Evolutionary conservation across 1,140 invertebrate genomes (phyloP), one percentile per base, ranked within the genome.

Genomic region (Saccostrea cuccullata): DNA sequence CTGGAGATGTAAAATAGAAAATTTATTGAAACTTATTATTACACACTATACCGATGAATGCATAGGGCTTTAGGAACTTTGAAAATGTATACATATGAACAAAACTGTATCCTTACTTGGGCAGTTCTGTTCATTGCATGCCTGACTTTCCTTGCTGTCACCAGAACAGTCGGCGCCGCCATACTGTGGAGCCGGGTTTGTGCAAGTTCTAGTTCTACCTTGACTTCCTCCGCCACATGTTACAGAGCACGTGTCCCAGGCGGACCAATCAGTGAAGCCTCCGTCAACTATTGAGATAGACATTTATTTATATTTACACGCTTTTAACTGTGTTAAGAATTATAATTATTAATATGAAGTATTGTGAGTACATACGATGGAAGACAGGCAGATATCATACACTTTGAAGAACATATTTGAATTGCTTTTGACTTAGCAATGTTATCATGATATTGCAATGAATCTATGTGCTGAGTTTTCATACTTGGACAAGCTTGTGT

Each of bases 241-340:
- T 30, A 70, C 87, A 87, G 91, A 92, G 86, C 91, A 94, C 2
- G 85, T 67, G 13, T 85, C 70, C 93, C 93, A 94, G 12, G 82
- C 20, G 23, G 90, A 85, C 93, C 93, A 94, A 11, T 82, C 83
- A 64, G 58, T 20, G 58, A 64, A 64, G 15, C 17, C 58, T 70
- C 93, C 92, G 89, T 93, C 82, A 20, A 73, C 67, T 36, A 13
- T 20, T 36, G 0, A 36, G n/a, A 17, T 20, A 64, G 17, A 64
- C 17, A 20, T n/a, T n/a, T n/a, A n/a, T n/a, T n/a, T n/a, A n/a
- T n/a, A n/a, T n/a, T n/a, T n/a, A 60, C 13, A 13, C 17, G 20
- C 13, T 0, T 60, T 20, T 67, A n/a, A 67, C 11, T 9, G 15
- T 67, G 23, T 0, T 67, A 23, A 20, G 23, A 47, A 11, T 47